Base-by-base conservation (phyloP, 2,113 vertebrate species). In the Pangasianodon gigas region DNA sequence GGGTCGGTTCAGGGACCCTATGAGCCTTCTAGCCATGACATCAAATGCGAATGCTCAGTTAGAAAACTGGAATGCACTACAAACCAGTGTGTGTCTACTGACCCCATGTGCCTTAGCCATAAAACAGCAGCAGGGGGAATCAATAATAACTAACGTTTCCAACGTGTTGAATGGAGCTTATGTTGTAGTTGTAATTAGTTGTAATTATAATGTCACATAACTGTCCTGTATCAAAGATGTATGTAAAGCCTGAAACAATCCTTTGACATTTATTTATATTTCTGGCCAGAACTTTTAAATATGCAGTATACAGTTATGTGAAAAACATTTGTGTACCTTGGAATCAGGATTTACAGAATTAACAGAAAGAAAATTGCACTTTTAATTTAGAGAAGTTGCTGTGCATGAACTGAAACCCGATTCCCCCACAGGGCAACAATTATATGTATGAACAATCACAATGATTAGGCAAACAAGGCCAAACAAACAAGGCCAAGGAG, bases 71-170 rank as follows among this genome's bases (percentile, higher is more conserved):
- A 65, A 67, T 18, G 18, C 62, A 46, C 4, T 69, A 83, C 41
- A 54, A 51, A 54, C 46, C 54, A 26, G 26, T 89, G 83, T 48
- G 56, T 77, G 32, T 89, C 54, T 89, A 89, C 74, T 90, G 89
- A 85, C 89, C 75, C 51, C 89, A 29, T 80, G 84, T 90, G 89
- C 32, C 26, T 54, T 21, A 67, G 6, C n/a, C 46, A 90, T 44
- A 44, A 37, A 90, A 86, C 44, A 85, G 71, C 88, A 89, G 14
- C 21, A 86, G 48, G 29, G 37, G 69, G 32, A 58, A 41, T 37
- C 8, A 56, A 44, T 8, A 82, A 37, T 8, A 82, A 37, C 2
- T 19, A 29, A 80, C 1, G 7, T 82, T 37, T 56, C 51, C n/a
- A 10, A 60, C 4, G 1, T 82, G 52, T 26, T 60, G 32, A 24